phyloP scores from a whole-genome alignment of 2,113 vertebrate species.

The Pica pica region DNA sequence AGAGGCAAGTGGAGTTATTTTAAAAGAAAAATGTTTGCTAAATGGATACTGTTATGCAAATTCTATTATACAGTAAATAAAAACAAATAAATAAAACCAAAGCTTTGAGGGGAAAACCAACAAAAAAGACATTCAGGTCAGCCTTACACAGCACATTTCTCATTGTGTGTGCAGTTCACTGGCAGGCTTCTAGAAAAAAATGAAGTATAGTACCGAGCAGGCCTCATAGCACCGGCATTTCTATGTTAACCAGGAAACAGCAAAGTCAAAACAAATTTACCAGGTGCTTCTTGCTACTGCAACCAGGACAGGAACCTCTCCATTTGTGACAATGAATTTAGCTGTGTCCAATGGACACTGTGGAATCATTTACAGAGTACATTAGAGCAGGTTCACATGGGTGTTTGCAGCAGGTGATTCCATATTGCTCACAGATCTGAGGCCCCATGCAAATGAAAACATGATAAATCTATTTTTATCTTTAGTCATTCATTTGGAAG shows the following conservation, averaged over 20 bases:
- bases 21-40: background rate
- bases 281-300: background rate
- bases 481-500: constrained; percentile 52
- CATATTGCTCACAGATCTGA: background rate
- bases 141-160: background rate
- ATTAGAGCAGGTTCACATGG: background rate
- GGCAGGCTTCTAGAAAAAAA: background rate
- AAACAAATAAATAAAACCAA: background rate
- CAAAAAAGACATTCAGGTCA: background rate
- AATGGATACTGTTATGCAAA: background rate
- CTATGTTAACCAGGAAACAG: background rate
- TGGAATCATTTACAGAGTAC: constrained; percentile 16
- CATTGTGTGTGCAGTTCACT: background rate
- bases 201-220: background rate
- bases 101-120: background rate
- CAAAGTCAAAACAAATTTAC: constrained; percentile 1
- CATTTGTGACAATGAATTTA: constrained; percentile 24
- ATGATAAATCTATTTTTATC: constrained; percentile 46
- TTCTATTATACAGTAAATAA: background rate
- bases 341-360: background rate
- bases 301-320: background rate
- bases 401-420: background rate
- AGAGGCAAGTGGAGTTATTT: background rate
- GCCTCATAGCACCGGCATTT: background rate
- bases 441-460: background rate